Base-by-base conservation (phyloP, 2,797 vertebrate genomes). In the Alauda arvensis region DNA sequence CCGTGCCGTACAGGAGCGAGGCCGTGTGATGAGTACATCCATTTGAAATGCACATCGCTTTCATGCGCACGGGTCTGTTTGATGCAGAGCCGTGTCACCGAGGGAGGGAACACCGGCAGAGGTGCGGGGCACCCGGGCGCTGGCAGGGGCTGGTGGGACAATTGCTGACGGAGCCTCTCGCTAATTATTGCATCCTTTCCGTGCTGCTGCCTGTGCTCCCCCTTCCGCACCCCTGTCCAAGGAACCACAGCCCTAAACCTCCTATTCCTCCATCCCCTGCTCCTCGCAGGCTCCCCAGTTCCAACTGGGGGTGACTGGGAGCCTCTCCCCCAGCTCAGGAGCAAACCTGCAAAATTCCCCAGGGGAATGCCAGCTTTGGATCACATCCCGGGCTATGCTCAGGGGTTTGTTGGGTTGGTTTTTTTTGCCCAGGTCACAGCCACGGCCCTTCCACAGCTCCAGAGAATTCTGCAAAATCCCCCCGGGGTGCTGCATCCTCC, bases 11-110 rank as follows among this genome's bases (percentile, higher is more conserved):
- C 74, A 89, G 94, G 85, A 95, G 83, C 80, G 69, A 74, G 92
- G 94, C 88, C 71, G 89, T 94, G 71, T 89, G 94, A 95, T 95
- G 80, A 85, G 93, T 93, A 95, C 90, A 92, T 84, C 84, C 92
- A 80, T 95, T 96, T 94, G 90, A 94, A 95, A 93, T 34, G 77
- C 90, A 92, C 83, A 70, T 60, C 82, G 2, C 94, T 96, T 95
- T 90, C 94, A 94, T 92, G 93, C 87, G 6, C 84, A 26, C 18
- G 88, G 77, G 37, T 75, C 39, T 51, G 46, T 94, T 56, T 89
- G 89, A 91, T 78, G 77, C 71, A 68, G 42, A 84, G 83, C 69
- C 19, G 42, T 49, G 88, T 83, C 80, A 76, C 33, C 24, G 14
- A 77, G 91, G 78, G 86, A n/a, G 77, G 43, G 49, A 85, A 17